Evolutionary conservation across 2,888 invertebrate species (phyloP), one percentile per base, ranked within the genome.

Genomic region (Clanis bilineata): DNA sequence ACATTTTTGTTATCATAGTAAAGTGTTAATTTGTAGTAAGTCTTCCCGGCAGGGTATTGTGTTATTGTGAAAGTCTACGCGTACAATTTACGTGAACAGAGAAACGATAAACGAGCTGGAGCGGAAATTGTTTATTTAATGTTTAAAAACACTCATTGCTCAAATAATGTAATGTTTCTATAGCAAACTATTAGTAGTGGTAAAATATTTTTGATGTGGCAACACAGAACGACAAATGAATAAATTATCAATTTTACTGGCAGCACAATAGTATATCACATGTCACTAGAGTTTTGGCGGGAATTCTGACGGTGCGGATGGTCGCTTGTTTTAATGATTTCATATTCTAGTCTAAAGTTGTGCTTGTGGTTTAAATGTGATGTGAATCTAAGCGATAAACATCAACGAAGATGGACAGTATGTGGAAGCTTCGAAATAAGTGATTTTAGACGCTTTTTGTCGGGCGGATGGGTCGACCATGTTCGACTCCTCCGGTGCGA

Each of bases 21-120:
- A 45, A 9, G 45, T 7, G 25, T 1, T 25, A 25, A 22, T 44
- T 4, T 51, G 7, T 21, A 32, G 1, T 32, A n/a, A 51, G 51
- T 51, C 51, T 51, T 51, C 51, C 51, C 10, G 18, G n/a, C n/a
- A n/a, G n/a, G n/a, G 18, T 9, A 18, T 18, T 51, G 1, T 28
- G 18, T 51, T 51, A 32, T 5, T 32, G 10, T 51, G 32, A 28
- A 51, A 51, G 51, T 51, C 32, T 51, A 51, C 32, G 51, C 32
- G 4, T 51, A 32, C 51, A 51, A 18, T 32, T 51, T 18, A 9
- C 18, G 51, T 28, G 1, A 15, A 15, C 15, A n/a, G 15, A 32
- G 18, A 1, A 18, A 18, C 1, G 7, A 15, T 15, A 10, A 51
- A 15, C 15, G 12, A 5, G 36, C 4, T 18, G 2, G 18, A 6